Evolutionary conservation across 2,113 vertebrate species (phyloP).

Genomic region (Baryphthengus martii): DNA sequence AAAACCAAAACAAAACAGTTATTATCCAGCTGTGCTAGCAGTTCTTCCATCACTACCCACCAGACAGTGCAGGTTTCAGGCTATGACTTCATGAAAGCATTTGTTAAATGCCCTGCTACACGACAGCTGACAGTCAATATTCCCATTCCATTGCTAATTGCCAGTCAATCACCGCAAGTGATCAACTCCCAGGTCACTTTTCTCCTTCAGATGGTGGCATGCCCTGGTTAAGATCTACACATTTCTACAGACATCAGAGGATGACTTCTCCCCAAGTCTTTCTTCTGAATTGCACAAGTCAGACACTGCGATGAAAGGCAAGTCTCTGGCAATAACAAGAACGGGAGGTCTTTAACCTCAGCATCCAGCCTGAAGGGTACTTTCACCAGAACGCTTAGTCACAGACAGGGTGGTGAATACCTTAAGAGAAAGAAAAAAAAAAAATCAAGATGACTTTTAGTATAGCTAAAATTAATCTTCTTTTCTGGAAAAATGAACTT

Average conservation of each 20-base stretch:
- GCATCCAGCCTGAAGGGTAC: constrained; percentile 64
- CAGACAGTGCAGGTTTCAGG: constrained; percentile 69
- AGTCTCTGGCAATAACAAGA: constrained; percentile 63
- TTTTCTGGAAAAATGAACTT: not conserved
- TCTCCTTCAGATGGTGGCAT: not conserved
- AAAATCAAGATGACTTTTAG: not conserved
- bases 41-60: constrained; percentile 69
- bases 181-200: not conserved
- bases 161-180: constrained; percentile 11
- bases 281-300: not conserved
- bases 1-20: not conserved
- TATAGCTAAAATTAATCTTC: not conserved
- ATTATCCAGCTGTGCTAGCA: constrained; percentile 48
- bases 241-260: not conserved
- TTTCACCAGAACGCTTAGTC: constrained; percentile 68
- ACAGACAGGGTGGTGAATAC: constrained; percentile 69
- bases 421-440: constrained; percentile 40
- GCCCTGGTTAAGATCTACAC: not conserved
- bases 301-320: not conserved
- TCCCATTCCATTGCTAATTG: constrained; percentile 57
- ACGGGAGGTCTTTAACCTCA: constrained; percentile 76
- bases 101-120: constrained; percentile 31
- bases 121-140: not conserved
- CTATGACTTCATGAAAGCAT: constrained; percentile 69
- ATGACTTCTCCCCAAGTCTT: not conserved